These are phyloP conservation scores for Trinectes maculatus DNA, from an alignment of 2,113 vertebrate genomes.

Conservation along the genomic window DNA sequence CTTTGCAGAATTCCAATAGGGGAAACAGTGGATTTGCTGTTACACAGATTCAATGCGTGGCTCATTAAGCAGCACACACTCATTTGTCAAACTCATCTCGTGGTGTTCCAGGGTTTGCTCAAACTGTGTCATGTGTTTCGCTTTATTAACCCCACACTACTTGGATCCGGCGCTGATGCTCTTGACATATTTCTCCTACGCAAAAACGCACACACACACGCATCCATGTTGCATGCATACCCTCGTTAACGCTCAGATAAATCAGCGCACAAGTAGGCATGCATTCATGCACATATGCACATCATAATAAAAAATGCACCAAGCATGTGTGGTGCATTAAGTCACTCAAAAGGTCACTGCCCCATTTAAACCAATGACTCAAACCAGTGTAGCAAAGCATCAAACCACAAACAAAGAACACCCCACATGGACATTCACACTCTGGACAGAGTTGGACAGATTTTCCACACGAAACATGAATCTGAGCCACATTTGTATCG, in stretches of 20 bases:
- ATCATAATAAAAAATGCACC: constrained; percentile 36
- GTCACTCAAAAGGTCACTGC: constrained; percentile 42
- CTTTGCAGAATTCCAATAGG: constrained; percentile 40
- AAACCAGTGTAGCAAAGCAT: constrained; percentile 9
- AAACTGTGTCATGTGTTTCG: constrained; percentile 14
- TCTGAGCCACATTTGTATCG: background rate
- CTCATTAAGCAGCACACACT: constrained; percentile 7
- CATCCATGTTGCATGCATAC: background rate
- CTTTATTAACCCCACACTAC: constrained; percentile 20
- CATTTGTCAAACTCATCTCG: constrained; percentile 43
- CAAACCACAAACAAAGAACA: constrained; percentile 11
- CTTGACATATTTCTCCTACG: background rate
- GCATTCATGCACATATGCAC: constrained; percentile 15
- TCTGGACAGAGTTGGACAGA: too few species aligned
- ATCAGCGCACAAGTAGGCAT: constrained; percentile 14
- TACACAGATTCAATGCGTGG: constrained; percentile 29
- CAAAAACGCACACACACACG: background rate
- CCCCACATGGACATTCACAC: constrained; percentile 35
- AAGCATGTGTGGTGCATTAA: constrained; percentile 32
- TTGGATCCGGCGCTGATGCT: constrained; percentile 9
- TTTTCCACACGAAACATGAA: too few species aligned
- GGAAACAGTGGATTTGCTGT: constrained; percentile 25
- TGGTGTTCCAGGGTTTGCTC: constrained; percentile 31
- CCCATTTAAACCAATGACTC: constrained; percentile 37
- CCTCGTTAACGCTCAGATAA: constrained; percentile 1